Base-by-base conservation (phyloP, 2,888 invertebrate species). In the Callyntrura guangdongensis region DNA sequence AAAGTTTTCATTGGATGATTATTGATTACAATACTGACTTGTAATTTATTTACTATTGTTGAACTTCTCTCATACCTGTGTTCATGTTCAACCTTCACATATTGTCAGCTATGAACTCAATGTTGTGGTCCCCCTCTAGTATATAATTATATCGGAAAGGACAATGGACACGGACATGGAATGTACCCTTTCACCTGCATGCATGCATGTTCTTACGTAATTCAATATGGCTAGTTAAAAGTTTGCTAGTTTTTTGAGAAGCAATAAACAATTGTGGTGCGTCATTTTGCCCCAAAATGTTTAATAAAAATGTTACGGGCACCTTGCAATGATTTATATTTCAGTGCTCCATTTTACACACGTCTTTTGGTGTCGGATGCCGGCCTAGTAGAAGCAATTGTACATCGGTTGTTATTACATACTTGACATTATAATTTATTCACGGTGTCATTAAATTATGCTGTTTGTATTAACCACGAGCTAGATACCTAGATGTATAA, bases 151-250 rank as follows among this genome's bases (percentile, higher is more conserved):
- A 72, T 3, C 2, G 72, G 47, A 53, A 25, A 77, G 77, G 77
- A 77, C 79, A 56, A 25, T 49, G 77, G 53, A 77, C 79, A 56
- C 14, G 20, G 1, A 47, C 36, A 20, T 79, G 83, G 59, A 59
- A 72, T 85, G 67, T 85, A 45, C 47, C 89, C 84, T 61, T 85
- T 89, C 84, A 79, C 89, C 67, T 79, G 20, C 64, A 17, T 69
- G 59, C 59, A n/a, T n/a, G 79, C n/a, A 4, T 56, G 9, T n/a
- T 36, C 36, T 36, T 36, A 79, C 9, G 59, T 6, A 27, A 56
- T 49, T 17, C 56, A n/a, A 56, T 56, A 59, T 27, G 56, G 56
- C 8, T 11, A n/a, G 17, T 14, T 12, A n/a, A 77, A 77, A 77
- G 49, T 49, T 79, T 56, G 56, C 25, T 79, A 12, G 59, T 14